phyloP scores from a whole-genome alignment of 2,797 vertebrate species.

The Coranthus polyacanthus region DNA sequence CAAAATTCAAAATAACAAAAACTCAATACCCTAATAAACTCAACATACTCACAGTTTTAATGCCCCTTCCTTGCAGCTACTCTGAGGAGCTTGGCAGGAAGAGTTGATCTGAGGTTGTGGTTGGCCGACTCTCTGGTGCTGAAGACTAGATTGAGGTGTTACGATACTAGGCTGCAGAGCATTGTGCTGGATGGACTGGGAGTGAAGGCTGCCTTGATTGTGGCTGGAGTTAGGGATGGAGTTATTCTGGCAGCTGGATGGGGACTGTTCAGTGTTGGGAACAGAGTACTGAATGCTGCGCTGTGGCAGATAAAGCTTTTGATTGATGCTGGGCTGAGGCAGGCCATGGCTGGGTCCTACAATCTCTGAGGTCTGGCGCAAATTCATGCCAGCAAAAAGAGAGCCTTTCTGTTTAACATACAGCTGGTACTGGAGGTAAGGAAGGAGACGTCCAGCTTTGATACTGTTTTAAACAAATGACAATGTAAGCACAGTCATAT shows the following conservation, averaged over 20 bases:
- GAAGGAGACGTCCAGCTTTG: constrained; percentile 93
- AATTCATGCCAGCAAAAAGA: constrained; percentile 83
- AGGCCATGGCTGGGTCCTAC: constrained; percentile 83
- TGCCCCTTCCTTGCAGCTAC: constrained; percentile 79
- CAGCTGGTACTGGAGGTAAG: constrained; percentile 94
- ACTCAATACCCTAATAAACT: not conserved
- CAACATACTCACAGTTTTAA: constrained; percentile 90
- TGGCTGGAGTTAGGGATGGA: constrained; percentile 33
- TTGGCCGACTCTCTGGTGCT: constrained; percentile 48
- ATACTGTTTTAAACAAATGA: constrained; percentile 83
- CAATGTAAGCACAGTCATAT: not conserved
- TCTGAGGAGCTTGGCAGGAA: constrained; percentile 42
- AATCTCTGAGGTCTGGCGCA: constrained; percentile 73
- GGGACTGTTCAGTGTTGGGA: constrained; percentile 32
- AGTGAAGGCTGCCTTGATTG: constrained; percentile 45
- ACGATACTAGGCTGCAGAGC: constrained; percentile 32
- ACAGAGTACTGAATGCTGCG: constrained; percentile 40
- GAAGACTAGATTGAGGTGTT: constrained; percentile 41
- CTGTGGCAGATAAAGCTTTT: constrained; percentile 56
- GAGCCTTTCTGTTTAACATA: constrained; percentile 93
- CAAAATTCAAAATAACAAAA: no score
- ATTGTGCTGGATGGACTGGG: constrained; percentile 47
- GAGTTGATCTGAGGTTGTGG: constrained; percentile 56
- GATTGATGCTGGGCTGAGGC: constrained; percentile 45
- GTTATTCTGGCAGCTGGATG: constrained; percentile 40